These are phyloP conservation scores for Octonoba sinensis DNA, from an alignment of 2,888 invertebrate species.

Conservation along the genomic window DNA sequence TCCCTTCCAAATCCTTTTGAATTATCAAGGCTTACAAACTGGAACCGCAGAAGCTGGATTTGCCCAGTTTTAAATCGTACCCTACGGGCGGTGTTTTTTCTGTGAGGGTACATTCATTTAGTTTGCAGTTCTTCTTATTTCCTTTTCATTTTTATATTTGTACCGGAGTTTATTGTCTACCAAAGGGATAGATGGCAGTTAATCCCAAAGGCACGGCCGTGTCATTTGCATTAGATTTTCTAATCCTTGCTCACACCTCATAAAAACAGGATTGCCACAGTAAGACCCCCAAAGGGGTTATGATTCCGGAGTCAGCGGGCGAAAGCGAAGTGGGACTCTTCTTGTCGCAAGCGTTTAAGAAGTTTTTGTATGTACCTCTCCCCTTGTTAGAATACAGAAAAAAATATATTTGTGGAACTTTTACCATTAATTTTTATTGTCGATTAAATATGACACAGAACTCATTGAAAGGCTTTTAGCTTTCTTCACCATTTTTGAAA, in stretches of 20 bases:
- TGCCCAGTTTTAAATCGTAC: constrained; percentile 36
- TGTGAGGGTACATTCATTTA: background rate
- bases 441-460: too few relatives aligned
- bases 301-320: background rate
- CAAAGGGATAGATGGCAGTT: constrained; percentile 24
- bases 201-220: constrained; percentile 35
- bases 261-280: background rate
- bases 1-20: constrained; percentile 19
- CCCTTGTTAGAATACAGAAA: too few relatives aligned
- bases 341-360: too few relatives aligned
- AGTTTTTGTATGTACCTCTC: too few relatives aligned
- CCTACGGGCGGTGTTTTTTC: constrained; percentile 19
- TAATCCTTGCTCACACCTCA: constrained; percentile 15
- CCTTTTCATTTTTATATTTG: background rate
- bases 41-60: constrained; percentile 30
- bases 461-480: too few relatives aligned
- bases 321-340: too few relatives aligned
- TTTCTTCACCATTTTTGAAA: too few relatives aligned
- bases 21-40: constrained; percentile 8
- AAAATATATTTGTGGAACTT: too few relatives aligned
- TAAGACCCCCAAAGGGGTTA: background rate
- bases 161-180: too few relatives aligned
- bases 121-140: background rate
- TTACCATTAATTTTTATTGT: too few relatives aligned
- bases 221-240: constrained; percentile 30